Conservation (phyloP, 2,797 vertebrate genomes). For the Cynopterus sphinx region DNA sequence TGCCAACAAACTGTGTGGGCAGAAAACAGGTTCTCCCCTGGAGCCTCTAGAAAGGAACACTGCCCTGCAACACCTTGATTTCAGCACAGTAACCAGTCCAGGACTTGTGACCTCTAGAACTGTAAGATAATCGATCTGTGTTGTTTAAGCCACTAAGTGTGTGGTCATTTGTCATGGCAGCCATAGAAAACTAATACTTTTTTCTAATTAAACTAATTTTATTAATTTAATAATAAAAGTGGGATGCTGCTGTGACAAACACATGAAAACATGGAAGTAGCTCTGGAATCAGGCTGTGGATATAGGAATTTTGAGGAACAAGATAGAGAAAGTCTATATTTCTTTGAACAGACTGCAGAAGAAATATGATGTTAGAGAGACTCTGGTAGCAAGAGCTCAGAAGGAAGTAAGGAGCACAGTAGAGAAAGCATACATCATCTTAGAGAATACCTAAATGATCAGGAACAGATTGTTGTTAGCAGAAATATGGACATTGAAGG, state of each 20-base stretch:
- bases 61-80: background rate
- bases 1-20: background rate
- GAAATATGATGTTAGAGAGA: background rate
- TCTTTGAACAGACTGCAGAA: background rate
- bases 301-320: background rate
- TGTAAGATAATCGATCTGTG: background rate
- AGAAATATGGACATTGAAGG: background rate
- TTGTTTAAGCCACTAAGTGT: background rate
- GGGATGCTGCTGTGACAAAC: background rate
- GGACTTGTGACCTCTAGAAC: background rate
- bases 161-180: background rate
- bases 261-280: background rate
- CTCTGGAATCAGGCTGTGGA: background rate
- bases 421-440: background rate
- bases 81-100: background rate
- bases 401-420: background rate
- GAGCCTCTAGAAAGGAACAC: background rate
- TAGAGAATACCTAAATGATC: background rate
- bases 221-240: background rate
- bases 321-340: background rate
- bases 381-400: background rate
- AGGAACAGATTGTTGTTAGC: background rate
- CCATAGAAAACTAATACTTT: background rate
- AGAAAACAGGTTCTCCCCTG: background rate
- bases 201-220: slow-evolving; percentile 12